These are phyloP conservation scores for Calliopum simillimum DNA, from an alignment of 2,888 invertebrate species.

Conservation along the genomic window DNA sequence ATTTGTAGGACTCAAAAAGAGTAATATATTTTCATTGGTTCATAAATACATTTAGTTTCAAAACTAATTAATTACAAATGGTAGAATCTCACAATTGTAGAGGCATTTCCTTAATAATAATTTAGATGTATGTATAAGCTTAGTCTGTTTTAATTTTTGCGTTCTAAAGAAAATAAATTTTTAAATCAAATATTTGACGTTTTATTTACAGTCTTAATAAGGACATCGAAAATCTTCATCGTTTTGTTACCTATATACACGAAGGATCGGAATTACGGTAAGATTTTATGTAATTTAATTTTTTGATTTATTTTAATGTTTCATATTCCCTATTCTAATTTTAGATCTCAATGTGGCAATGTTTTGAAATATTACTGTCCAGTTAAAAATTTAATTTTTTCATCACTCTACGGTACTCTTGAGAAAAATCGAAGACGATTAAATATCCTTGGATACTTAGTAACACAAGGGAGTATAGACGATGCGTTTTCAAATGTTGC, in stretches of 20 bases:
- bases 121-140: too few relatives aligned
- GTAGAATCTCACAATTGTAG: too few relatives aligned
- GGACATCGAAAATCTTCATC: constrained; percentile 53
- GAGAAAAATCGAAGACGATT: constrained; percentile 72
- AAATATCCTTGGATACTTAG: constrained; percentile 79
- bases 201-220: constrained; percentile 48
- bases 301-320: neutral
- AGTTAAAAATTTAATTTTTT: constrained; percentile 71
- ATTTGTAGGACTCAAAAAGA: too few relatives aligned
- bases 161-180: too few relatives aligned
- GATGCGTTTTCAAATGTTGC: constrained; percentile 69
- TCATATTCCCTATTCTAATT: constrained; percentile 34
- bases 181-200: neutral
- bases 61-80: too few relatives aligned
- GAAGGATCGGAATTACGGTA: constrained; percentile 54
- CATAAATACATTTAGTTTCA: too few relatives aligned
- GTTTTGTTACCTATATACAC: constrained; percentile 54
- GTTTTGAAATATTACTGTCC: constrained; percentile 77
- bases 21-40: too few relatives aligned
- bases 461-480: constrained; percentile 82
- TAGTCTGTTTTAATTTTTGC: too few relatives aligned
- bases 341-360: constrained; percentile 74
- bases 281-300: constrained; percentile 30
- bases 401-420: constrained; percentile 76
- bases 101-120: too few relatives aligned